These are phyloP conservation scores for Zosterops pallidus DNA, from an alignment of 2,113 vertebrate species.

Conservation along the genomic window DNA sequence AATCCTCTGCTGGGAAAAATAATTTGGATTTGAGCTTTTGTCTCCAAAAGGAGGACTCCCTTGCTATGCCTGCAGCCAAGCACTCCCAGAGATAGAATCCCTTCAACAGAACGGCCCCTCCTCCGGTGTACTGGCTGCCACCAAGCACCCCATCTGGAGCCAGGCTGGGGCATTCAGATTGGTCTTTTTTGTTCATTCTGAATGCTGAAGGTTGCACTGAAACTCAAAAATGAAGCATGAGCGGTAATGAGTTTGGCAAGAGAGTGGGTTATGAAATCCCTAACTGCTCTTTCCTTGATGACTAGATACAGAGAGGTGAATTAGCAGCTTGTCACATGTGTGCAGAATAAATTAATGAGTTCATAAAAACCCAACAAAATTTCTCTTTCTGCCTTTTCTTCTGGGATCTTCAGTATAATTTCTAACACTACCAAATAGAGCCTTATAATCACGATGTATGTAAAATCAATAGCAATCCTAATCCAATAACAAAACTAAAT, in stretches of 20 bases:
- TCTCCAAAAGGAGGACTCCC: background rate
- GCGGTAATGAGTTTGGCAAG: background rate
- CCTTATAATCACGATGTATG: background rate
- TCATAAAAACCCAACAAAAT: background rate
- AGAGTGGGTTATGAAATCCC: background rate
- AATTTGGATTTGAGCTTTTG: background rate
- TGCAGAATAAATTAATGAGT: background rate
- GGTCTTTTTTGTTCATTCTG: background rate
- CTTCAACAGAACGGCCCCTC: background rate
- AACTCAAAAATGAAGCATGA: background rate
- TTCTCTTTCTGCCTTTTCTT: background rate
- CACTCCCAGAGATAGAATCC: background rate
- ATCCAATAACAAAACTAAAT: background rate
- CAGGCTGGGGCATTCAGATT: background rate
- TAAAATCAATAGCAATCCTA: background rate
- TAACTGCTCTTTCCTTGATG: background rate
- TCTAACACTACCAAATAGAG: background rate
- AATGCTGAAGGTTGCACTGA: background rate
- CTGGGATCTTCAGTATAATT: background rate
- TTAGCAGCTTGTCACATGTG: background rate
- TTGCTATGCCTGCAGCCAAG: accelerated
- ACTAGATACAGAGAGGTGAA: background rate
- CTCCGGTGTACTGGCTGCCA: background rate
- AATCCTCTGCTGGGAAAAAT: background rate
- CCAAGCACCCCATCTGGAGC: background rate